Conservation (phyloP, 2,113 vertebrate genomes). For the Ceyx cyanopectus region DNA sequence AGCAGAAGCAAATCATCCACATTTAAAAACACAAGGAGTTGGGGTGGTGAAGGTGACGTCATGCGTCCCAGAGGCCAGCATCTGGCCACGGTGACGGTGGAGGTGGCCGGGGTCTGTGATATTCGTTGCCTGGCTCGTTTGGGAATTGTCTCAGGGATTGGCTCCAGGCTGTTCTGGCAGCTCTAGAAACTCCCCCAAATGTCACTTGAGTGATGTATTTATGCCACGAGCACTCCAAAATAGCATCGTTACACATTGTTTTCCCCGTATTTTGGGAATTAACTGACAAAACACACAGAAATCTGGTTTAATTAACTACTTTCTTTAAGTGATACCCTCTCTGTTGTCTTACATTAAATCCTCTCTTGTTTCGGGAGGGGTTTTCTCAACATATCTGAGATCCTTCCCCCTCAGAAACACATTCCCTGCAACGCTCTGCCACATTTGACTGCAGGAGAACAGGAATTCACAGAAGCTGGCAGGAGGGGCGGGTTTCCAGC, state of each 20-base stretch:
- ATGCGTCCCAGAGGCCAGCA: accelerated
- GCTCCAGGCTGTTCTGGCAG: background rate
- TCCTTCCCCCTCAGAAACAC: background rate
- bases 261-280: background rate
- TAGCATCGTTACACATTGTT: background rate
- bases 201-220: background rate
- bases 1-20: background rate
- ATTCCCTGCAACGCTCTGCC: background rate
- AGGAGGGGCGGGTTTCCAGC: background rate
- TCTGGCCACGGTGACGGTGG: accelerated
- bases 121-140: accelerated
- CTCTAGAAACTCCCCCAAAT: background rate
- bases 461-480: accelerated
- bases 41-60: background rate
- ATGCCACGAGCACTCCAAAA: background rate
- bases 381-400: background rate
- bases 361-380: background rate
- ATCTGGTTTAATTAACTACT: background rate
- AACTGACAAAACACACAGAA: background rate
- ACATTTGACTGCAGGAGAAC: accelerated
- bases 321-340: background rate
- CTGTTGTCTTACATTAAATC: background rate
- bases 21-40: background rate
- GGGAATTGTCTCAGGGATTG: background rate
- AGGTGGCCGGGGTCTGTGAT: accelerated